phyloP scores from a whole-genome alignment of 2,797 vertebrate genomes.

The Bradypus variegatus region DNA sequence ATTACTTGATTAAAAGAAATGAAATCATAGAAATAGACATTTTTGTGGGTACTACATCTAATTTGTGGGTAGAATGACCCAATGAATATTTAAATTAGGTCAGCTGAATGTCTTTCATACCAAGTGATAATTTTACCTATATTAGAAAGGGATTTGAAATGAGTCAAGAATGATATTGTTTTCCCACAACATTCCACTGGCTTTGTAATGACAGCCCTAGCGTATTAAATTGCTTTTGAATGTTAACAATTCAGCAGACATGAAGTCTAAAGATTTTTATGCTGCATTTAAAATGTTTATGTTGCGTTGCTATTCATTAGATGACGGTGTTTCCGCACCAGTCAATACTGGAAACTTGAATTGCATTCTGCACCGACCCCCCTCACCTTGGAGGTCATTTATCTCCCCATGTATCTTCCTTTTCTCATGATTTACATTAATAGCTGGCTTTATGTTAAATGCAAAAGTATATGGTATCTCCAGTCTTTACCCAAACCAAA shows the following conservation, averaged over 20 bases:
- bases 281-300: constrained; percentile 48
- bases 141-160: constrained; percentile 13
- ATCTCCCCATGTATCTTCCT: constrained; percentile 28
- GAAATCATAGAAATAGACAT: neutral
- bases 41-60: neutral
- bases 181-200: constrained; percentile 19
- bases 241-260: neutral
- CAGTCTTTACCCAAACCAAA: constrained; percentile 44
- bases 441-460: neutral
- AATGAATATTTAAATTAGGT: neutral
- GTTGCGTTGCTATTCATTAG: neutral
- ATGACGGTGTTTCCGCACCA: constrained; percentile 33
- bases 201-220: neutral
- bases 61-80: constrained; percentile 3
- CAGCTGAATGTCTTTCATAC: constrained; percentile 10
- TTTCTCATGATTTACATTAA: constrained; percentile 32
- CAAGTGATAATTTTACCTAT: neutral
- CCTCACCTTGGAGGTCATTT: neutral
- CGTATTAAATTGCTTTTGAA: constrained; percentile 33
- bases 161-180: neutral
- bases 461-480: neutral
- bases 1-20: constrained; percentile 31
- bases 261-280: constrained; percentile 41
- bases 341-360: constrained; percentile 49
- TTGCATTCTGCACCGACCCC: constrained; percentile 33